phyloP scores from a whole-genome alignment of 1,140 invertebrate species.

The Macrobrachium rosenbergii region DNA sequence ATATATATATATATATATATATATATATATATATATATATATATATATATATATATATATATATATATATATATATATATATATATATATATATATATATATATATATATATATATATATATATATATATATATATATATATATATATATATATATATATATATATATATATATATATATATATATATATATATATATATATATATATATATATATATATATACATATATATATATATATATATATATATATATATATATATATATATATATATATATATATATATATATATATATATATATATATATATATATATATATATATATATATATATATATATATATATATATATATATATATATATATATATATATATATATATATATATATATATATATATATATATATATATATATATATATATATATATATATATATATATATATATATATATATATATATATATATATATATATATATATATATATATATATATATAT shows the following conservation, averaged over 20 bases:
- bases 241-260: neutral
- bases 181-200: conserved; percentile 11
- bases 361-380: conserved; percentile 11
- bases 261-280: too few relatives aligned
- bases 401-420: conserved; percentile 4
- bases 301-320: too few relatives aligned
- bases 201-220: conserved; percentile 1
- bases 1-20: conserved; percentile 11
- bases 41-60: neutral
- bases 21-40: conserved; percentile 11
- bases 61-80: neutral
- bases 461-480: conserved; percentile 1
- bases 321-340: too few relatives aligned
- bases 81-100: neutral
- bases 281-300: too few relatives aligned
- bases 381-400: conserved; percentile 11
- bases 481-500: conserved; percentile 11
- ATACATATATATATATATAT: neutral
- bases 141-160: conserved; percentile 1
- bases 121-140: conserved; percentile 11
- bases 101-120: conserved; percentile 1
- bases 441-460: neutral
- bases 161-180: conserved; percentile 8
- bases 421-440: neutral
- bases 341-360: neutral